A percentile compares a stretch with the other conserved stretches of the same genome.
Conservation (phyloP, 2,888 invertebrate genomes). For the Acanthosepion esculentum region DNA sequence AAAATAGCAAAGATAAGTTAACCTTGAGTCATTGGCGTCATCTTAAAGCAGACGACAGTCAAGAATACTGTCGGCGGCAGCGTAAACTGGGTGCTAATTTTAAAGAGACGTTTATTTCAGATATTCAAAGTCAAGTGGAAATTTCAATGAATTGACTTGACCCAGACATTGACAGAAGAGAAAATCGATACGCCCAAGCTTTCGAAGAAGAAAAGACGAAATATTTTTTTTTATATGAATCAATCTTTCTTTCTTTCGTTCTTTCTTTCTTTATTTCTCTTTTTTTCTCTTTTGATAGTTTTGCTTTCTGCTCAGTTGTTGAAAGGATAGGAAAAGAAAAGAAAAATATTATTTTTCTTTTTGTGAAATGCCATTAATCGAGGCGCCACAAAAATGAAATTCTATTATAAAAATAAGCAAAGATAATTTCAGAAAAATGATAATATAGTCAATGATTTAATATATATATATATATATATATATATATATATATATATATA, state of each 20-base stretch:
- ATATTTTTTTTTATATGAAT: neutral
- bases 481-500: no score
- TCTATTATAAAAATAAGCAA: neutral
- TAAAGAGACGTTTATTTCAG: neutral
- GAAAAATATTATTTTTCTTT: neutral
- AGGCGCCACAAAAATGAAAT: neutral
- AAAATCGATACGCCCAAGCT: neutral
- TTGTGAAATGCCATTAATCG: neutral
- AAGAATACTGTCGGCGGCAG: neutral
- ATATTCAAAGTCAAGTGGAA: conserved; percentile 22
- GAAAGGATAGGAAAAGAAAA: neutral
- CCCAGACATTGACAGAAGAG: conserved; percentile 1
- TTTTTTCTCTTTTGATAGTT: neutral
- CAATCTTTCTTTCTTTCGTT: neutral
- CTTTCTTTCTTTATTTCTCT: no score
- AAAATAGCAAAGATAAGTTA: neutral
- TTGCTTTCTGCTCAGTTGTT: neutral
- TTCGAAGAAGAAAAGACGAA: neutral
- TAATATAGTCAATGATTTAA: no score
- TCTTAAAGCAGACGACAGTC: neutral
- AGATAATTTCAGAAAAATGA: no score
- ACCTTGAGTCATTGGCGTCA: neutral
- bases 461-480: no score
- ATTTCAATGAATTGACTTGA: conserved; percentile 20
- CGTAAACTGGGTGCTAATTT: neutral